phyloP scores from a whole-genome alignment of 2,113 vertebrate species.

The Anser brachyrhynchus region DNA sequence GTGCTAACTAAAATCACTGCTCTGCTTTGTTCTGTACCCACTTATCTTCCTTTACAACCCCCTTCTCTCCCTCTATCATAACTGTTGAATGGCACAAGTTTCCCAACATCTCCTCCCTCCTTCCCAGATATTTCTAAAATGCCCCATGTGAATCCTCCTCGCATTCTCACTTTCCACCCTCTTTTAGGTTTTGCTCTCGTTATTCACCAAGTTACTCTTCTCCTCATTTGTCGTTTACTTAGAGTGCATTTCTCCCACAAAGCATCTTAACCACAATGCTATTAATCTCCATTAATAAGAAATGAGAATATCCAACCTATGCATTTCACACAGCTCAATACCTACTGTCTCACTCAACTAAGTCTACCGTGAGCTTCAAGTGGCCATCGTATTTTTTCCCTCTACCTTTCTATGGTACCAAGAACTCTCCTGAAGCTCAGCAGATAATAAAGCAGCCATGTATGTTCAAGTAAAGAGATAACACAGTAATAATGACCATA shows the following conservation, averaged over 20 bases:
- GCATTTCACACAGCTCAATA: background rate
- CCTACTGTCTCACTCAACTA: background rate
- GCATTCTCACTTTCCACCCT: background rate
- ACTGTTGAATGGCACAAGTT: background rate
- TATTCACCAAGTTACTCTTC: background rate
- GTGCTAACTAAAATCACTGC: slow-evolving; percentile 18
- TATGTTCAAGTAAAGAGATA: slow-evolving; percentile 51
- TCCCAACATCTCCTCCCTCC: slow-evolving; percentile 12
- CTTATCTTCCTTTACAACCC: slow-evolving; percentile 39
- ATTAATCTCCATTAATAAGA: background rate
- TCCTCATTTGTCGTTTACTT: background rate
- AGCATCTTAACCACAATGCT: background rate
- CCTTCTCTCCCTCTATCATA: background rate
- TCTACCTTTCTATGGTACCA: background rate
- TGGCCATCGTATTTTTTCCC: background rate
- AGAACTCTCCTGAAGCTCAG: background rate
- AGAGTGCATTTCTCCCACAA: background rate
- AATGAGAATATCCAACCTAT: background rate
- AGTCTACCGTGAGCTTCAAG: background rate
- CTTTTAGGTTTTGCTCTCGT: background rate
- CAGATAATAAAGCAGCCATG: slow-evolving; percentile 41
- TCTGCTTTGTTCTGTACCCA: background rate
- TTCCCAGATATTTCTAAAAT: background rate
- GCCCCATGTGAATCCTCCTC: background rate
- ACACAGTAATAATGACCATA: slow-evolving; percentile 47